A percentile compares a stretch with the other conserved stretches of the same genome.
Evolutionary conservation across 2,113 vertebrate genomes (phyloP).

Genomic region (Balaeniceps rex): DNA sequence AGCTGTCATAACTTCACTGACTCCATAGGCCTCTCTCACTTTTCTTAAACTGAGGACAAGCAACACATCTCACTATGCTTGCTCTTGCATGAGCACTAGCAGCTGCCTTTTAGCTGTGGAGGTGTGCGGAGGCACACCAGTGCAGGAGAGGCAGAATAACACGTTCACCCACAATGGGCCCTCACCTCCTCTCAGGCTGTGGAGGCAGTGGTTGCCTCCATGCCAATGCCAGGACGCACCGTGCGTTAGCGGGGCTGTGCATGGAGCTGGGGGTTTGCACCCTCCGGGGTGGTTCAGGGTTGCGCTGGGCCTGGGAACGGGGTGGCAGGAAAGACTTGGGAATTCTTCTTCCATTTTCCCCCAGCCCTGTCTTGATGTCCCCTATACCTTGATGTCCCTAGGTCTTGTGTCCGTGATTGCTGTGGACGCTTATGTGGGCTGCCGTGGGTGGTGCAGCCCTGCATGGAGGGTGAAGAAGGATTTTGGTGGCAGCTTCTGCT

Average conservation of each 20-base stretch:
- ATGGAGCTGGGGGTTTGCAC: not conserved
- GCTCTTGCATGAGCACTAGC: not conserved
- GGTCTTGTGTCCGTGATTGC: not conserved
- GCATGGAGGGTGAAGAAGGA: not conserved
- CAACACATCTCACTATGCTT: not conserved
- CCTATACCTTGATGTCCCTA: not conserved
- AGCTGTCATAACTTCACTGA: not conserved
- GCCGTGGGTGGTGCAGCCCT: not conserved
- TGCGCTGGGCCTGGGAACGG: fast-evolving
- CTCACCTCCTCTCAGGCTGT: not conserved
- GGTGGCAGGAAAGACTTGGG: not conserved
- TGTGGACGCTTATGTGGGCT: fast-evolving
- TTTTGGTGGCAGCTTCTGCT: not conserved
- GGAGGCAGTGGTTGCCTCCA: not conserved
- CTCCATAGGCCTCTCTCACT: not conserved
- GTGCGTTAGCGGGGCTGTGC: not conserved
- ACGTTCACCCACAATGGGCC: too few species aligned
- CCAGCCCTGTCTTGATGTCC: too few species aligned
- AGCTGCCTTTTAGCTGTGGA: not conserved
- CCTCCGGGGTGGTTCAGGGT: not conserved
- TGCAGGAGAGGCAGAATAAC: not conserved
- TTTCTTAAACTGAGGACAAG: not conserved
- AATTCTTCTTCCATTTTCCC: not conserved
- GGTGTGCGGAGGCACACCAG: too few species aligned
- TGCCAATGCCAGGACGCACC: not conserved